Conservation (phyloP, 2,888 invertebrate species). For the Pollenia griseotomentosa region DNA sequence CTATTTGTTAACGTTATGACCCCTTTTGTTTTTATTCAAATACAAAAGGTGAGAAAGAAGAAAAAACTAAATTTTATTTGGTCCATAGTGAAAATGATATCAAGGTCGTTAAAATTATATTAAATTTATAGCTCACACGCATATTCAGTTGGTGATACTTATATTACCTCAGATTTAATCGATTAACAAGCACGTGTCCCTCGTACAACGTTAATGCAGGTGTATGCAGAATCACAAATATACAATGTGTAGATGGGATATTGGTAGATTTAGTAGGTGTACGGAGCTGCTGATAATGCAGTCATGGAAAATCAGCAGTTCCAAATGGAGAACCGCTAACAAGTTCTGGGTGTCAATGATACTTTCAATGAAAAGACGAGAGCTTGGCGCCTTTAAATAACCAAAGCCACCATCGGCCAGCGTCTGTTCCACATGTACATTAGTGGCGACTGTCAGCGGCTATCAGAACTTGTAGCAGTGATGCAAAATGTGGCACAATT, state of each 20-base stretch:
- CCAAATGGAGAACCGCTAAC: no score
- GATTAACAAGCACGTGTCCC: constrained; percentile 27
- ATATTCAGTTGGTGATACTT: constrained; percentile 1
- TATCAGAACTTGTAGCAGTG: no score
- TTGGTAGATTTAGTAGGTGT: no score
- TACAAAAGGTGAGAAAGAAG: neutral
- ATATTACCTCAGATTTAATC: constrained; percentile 12
- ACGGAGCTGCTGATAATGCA: no score
- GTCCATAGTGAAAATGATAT: constrained; percentile 69
- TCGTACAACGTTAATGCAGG: neutral
- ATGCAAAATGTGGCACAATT: no score
- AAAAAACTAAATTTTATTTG: constrained; percentile 40
- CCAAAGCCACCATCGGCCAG: no score
- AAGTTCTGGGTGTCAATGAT: no score
- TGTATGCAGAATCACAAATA: neutral
- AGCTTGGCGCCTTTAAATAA: no score
- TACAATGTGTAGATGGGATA: neutral
- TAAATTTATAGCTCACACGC: constrained; percentile 39
- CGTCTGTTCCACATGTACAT: no score
- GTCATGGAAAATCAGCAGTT: no score
- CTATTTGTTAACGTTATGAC: constrained; percentile 58
- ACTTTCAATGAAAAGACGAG: no score
- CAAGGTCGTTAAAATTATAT: constrained; percentile 66
- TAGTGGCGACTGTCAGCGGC: no score
- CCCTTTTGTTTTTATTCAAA: constrained; percentile 31